Percentiles rank a stretch among this genome's conserved stretches.
These are phyloP conservation scores for Colossoma macropomum DNA, from an alignment of 2,113 vertebrate genomes.

Conservation along the genomic window DNA sequence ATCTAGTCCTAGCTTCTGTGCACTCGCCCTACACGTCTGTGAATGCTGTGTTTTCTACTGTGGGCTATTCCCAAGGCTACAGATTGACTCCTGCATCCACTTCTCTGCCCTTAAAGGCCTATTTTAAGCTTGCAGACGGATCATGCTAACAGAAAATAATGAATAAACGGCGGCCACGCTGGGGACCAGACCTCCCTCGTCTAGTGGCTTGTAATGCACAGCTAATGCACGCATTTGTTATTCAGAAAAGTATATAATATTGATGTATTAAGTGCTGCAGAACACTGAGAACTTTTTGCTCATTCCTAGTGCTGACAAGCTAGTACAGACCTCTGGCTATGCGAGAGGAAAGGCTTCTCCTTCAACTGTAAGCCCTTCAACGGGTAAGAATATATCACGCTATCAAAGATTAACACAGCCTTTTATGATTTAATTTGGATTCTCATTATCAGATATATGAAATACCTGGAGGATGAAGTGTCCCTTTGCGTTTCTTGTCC, in stretches of 20 bases:
- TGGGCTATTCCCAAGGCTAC: conserved; percentile 12
- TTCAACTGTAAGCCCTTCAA: neutral
- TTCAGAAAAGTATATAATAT: conserved; percentile 8
- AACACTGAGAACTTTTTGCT: neutral
- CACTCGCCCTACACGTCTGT: no score
- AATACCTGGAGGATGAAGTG: conserved; percentile 36
- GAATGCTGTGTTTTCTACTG: conserved; percentile 13
- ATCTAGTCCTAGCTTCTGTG: no score
- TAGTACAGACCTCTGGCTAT: neutral
- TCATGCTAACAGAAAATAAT: conserved; percentile 38
- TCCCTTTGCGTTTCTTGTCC: neutral
- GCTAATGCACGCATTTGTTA: conserved; percentile 17
- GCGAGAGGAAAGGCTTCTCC: neutral
- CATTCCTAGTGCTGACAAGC: neutral
- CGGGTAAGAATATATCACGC: neutral
- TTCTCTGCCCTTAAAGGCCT: conserved; percentile 41
- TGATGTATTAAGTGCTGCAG: neutral
- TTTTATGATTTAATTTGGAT: conserved; percentile 43
- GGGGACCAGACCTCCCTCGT: conserved; percentile 29
- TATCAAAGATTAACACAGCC: conserved; percentile 28
- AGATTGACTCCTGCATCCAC: conserved; percentile 35
- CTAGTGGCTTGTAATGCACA: conserved; percentile 4
- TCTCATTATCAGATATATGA: conserved; percentile 38
- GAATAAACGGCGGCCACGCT: conserved; percentile 13
- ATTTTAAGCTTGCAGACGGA: conserved; percentile 47